These are phyloP conservation scores for Apis florea DNA, from an alignment of 1,140 invertebrate species.

Conservation along the genomic window DNA sequence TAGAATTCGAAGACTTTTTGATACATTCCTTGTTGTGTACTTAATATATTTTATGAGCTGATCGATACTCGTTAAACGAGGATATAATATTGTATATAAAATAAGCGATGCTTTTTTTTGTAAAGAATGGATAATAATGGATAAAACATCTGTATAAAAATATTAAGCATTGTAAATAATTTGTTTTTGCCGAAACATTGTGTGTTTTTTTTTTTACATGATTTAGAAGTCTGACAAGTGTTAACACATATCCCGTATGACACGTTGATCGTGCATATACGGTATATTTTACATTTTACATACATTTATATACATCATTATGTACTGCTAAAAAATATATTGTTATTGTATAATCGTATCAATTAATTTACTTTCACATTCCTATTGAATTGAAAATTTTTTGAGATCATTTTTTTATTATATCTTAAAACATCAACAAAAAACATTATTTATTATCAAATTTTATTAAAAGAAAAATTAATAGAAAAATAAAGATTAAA, in stretches of 20 bases:
- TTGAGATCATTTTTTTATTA: background rate
- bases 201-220: slow-evolving; percentile 30
- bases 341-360: slow-evolving; percentile 48
- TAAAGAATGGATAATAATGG: slow-evolving; percentile 36
- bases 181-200: slow-evolving; percentile 36
- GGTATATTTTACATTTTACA: slow-evolving; percentile 38
- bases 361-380: slow-evolving; percentile 6
- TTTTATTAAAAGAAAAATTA: too few relatives aligned
- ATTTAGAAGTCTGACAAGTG: slow-evolving; percentile 33
- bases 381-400: background rate
- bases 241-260: slow-evolving; percentile 13
- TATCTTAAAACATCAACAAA: too few relatives aligned
- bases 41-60: slow-evolving; percentile 66
- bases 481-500: too few relatives aligned
- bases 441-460: too few relatives aligned
- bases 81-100: slow-evolving; percentile 47
- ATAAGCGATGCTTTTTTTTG: slow-evolving; percentile 25
- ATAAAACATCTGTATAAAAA: slow-evolving; percentile 48
- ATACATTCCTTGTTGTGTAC: slow-evolving; percentile 68
- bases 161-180: slow-evolving; percentile 54
- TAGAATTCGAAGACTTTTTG: slow-evolving; percentile 35
- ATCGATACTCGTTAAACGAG: slow-evolving; percentile 34
- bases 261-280: slow-evolving; percentile 47
- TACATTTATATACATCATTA: slow-evolving; percentile 51
- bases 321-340: slow-evolving; percentile 54